phyloP scores from a whole-genome alignment of 2,113 vertebrate species.

The Phrynosoma blainvillii region DNA sequence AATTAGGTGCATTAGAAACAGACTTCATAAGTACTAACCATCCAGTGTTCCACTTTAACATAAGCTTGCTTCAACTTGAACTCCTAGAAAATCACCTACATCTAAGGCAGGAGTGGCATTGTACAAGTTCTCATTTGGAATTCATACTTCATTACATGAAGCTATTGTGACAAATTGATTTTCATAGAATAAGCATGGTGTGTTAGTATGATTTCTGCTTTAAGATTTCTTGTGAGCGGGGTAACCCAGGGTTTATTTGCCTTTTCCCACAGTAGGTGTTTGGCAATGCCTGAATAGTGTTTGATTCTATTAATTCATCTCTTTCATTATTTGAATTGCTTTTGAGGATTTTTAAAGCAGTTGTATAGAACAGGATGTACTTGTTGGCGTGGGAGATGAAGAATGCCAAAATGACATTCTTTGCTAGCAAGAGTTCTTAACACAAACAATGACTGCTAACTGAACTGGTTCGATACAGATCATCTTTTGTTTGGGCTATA shows the following conservation, averaged over 20 bases:
- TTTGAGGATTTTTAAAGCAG: slow-evolving; percentile 11
- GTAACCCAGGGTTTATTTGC: slow-evolving; percentile 28
- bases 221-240: slow-evolving; percentile 29
- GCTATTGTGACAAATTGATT: slow-evolving; percentile 38
- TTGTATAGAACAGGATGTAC: slow-evolving; percentile 39
- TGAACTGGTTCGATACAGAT: slow-evolving; percentile 45
- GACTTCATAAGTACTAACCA: slow-evolving; percentile 41
- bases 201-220: slow-evolving; percentile 37
- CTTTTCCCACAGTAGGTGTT: slow-evolving; percentile 13
- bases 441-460: slow-evolving; percentile 55
- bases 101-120: slow-evolving; percentile 31
- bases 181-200: slow-evolving; percentile 34
- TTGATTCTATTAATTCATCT: neutral
- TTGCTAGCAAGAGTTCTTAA: slow-evolving; percentile 49
- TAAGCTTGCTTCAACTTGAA: slow-evolving; percentile 45
- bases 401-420: slow-evolving; percentile 47
- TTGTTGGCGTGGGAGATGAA: slow-evolving; percentile 12
- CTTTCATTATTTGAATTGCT: slow-evolving; percentile 32
- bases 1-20: slow-evolving; percentile 44
- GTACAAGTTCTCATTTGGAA: slow-evolving; percentile 34
- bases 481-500: slow-evolving; percentile 25
- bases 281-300: slow-evolving; percentile 23
- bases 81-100: slow-evolving; percentile 46
- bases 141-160: slow-evolving; percentile 46
- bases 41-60: slow-evolving; percentile 48